Conservation (phyloP, 2,113 vertebrate genomes). For the Heterocephalus glaber region DNA sequence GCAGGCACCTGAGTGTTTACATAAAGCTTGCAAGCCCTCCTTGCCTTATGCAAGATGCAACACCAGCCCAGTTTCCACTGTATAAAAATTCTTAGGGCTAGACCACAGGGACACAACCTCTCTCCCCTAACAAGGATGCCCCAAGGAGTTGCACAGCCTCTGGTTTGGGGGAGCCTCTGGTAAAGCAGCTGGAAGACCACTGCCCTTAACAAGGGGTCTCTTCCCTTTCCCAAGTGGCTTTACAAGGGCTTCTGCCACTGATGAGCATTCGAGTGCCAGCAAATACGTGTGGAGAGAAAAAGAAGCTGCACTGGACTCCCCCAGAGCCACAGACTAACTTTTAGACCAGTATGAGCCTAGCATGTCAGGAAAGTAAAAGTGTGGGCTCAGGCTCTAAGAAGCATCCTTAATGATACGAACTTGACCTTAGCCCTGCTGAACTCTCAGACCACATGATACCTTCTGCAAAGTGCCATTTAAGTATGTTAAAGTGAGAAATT, state of each 20-base stretch:
- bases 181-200: not conserved
- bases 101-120: not conserved
- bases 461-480: slow-evolving; percentile 43
- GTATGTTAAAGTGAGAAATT: slow-evolving; percentile 55
- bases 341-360: not conserved
- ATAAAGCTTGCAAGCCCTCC: slow-evolving; percentile 3
- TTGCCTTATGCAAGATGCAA: not conserved
- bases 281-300: not conserved
- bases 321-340: not conserved
- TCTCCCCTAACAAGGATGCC: not conserved
- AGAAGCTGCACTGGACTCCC: not conserved
- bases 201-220: not conserved
- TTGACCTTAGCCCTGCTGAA: not conserved
- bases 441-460: fast-evolving
- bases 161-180: not conserved
- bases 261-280: not conserved
- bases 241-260: not conserved
- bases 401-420: not conserved
- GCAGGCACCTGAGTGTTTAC: slow-evolving; percentile 53
- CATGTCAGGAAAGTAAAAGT: not conserved
- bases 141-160: not conserved
- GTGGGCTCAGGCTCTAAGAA: fast-evolving
- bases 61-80: slow-evolving; percentile 16
- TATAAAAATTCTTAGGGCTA: slow-evolving; percentile 11
- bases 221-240: not conserved